phyloP scores from a whole-genome alignment of 2,888 invertebrate genomes.

The Allygus modestus region DNA sequence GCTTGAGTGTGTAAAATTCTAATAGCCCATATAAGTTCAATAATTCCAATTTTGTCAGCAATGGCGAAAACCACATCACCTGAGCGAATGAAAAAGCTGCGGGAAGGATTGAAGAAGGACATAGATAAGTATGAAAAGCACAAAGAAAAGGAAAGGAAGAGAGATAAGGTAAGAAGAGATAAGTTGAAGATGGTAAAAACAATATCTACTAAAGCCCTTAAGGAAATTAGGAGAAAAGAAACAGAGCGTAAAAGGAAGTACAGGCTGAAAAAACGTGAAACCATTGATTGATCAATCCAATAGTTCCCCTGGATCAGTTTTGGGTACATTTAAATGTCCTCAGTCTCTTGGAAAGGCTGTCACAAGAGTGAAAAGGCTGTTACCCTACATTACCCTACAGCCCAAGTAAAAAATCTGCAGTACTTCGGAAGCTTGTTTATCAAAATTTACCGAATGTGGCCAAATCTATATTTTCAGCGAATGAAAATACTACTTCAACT shows the following conservation, averaged over 20 bases:
- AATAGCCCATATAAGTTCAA: background rate
- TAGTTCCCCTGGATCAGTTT: background rate
- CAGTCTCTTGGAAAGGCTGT: slow-evolving; percentile 17
- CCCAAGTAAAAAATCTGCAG: slow-evolving; percentile 20
- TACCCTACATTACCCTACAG: slow-evolving; percentile 1
- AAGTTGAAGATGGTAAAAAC: background rate
- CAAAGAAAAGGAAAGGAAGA: slow-evolving; percentile 1
- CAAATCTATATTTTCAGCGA: background rate
- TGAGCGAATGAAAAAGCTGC: background rate
- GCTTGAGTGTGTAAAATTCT: no score
- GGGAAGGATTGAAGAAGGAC: slow-evolving; percentile 2
- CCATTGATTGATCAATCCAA: background rate
- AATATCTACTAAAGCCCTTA: background rate
- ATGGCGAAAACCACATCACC: slow-evolving; percentile 20
- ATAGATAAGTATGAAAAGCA: slow-evolving; percentile 5
- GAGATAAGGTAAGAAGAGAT: background rate
- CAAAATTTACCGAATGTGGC: background rate
- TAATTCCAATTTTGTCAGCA: background rate
- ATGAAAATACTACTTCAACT: slow-evolving; percentile 5
- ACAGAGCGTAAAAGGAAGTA: background rate
- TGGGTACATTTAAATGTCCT: background rate
- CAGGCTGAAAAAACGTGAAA: background rate
- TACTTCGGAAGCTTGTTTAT: background rate
- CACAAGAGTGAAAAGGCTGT: background rate
- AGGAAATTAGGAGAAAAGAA: background rate